A percentile compares a stretch with the other conserved stretches of the same genome.
Evolutionary conservation across 2,113 vertebrate genomes (phyloP).

Genomic region (Poecilia latipinna): DNA sequence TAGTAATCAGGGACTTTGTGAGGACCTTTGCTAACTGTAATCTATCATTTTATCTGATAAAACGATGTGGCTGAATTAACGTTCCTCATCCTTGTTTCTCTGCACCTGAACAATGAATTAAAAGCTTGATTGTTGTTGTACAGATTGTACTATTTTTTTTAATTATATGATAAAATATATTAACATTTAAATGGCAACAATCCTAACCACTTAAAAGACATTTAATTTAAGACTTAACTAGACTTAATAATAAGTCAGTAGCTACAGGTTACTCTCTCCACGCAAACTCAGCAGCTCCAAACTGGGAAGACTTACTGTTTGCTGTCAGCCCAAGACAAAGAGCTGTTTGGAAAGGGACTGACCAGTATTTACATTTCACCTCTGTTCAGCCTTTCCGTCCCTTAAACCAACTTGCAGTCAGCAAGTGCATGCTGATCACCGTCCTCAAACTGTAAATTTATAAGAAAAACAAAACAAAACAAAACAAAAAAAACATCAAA

Average conservation of each 20-base stretch:
- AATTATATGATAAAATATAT: too few relatives aligned
- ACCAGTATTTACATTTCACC: constrained; percentile 60
- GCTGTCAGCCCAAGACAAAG: constrained; percentile 55
- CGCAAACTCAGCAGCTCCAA: constrained; percentile 26
- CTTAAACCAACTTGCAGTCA: constrained; percentile 34
- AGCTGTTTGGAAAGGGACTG: constrained; percentile 54
- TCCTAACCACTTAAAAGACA: background rate
- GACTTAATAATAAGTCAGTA: constrained; percentile 22
- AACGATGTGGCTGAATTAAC: too few relatives aligned
- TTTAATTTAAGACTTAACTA: constrained; percentile 26
- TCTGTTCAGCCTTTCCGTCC: constrained; percentile 38
- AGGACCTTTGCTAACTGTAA: too few relatives aligned
- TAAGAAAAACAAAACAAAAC: constrained; percentile 2
- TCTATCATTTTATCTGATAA: too few relatives aligned
- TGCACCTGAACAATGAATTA: too few relatives aligned
- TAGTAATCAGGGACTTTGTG: too few relatives aligned
- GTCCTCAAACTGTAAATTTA: constrained; percentile 5
- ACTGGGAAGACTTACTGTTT: constrained; percentile 61
- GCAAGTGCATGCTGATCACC: constrained; percentile 2
- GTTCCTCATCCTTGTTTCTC: too few relatives aligned
- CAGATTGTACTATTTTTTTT: too few relatives aligned
- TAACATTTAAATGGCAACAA: background rate
- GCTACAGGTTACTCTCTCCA: constrained; percentile 41
- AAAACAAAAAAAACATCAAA: constrained; percentile 7
- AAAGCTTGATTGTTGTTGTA: too few relatives aligned